phyloP scores from a whole-genome alignment of 1,140 invertebrate species.

The Anoplolepis gracilipes region DNA sequence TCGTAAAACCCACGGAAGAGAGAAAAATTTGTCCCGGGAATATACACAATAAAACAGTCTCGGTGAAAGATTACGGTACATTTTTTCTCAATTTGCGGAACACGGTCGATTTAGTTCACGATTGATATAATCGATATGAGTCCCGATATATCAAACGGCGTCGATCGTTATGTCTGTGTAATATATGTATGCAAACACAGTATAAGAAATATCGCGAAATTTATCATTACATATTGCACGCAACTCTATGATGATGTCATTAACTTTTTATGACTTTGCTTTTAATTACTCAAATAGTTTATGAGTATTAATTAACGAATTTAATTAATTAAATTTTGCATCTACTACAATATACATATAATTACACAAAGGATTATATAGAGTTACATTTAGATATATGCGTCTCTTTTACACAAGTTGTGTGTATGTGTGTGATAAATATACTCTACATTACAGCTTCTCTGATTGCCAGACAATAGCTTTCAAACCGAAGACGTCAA shows the following conservation, averaged over 20 bases:
- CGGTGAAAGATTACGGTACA: not conserved
- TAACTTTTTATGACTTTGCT: not conserved
- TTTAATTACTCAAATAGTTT: slow-evolving; percentile 17
- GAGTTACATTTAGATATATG: not conserved
- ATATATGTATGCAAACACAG: not conserved
- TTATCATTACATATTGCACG: not conserved
- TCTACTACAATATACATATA: not conserved
- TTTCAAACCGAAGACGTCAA: slow-evolving; percentile 14
- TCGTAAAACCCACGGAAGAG: slow-evolving; percentile 4
- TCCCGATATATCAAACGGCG: no score
- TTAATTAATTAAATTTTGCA: not conserved
- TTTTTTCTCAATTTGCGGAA: not conserved
- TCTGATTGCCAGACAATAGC: not conserved
- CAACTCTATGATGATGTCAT: no score
- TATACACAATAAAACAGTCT: not conserved
- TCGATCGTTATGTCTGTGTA: no score
- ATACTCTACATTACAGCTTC: not conserved
- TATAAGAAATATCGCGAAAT: not conserved
- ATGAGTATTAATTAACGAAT: not conserved
- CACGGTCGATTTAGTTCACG: not conserved
- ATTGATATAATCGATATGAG: not conserved
- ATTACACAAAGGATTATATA: not conserved
- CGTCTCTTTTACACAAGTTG: not conserved
- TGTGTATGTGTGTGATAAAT: not conserved
- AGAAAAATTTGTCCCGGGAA: slow-evolving; percentile 15